Conservation (phyloP, 2,888 invertebrate genomes). For the Cheilosia grossa region DNA sequence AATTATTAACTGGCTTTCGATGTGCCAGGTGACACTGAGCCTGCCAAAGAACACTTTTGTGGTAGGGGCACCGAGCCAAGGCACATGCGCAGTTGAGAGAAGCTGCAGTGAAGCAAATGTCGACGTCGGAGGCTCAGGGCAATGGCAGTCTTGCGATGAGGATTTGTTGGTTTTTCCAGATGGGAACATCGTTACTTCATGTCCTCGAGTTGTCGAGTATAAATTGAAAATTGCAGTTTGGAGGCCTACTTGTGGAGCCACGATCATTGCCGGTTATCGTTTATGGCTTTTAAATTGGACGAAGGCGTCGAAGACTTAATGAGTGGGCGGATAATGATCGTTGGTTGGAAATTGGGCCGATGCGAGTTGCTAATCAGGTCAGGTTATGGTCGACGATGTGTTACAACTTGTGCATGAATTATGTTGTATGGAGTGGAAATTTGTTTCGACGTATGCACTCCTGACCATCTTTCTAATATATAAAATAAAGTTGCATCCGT, state of each 20-base stretch:
- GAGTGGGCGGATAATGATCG: slow-evolving; percentile 27
- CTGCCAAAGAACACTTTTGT: slow-evolving; percentile 31
- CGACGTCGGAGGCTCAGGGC: slow-evolving; percentile 4
- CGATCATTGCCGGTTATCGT: slow-evolving; percentile 33
- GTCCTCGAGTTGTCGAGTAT: slow-evolving; percentile 23
- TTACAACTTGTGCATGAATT: neutral
- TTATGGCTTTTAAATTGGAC: slow-evolving; percentile 44
- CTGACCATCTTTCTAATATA: no score
- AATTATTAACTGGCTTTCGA: slow-evolving; percentile 44
- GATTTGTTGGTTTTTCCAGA: slow-evolving; percentile 42
- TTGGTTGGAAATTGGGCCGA: slow-evolving; percentile 4
- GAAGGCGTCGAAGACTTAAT: slow-evolving; percentile 25
- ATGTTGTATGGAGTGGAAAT: neutral
- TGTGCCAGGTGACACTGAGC: slow-evolving; percentile 47
- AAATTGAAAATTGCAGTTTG: slow-evolving; percentile 34
- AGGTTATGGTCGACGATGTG: slow-evolving; percentile 1
- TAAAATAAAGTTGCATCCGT: no score
- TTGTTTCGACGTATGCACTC: no score
- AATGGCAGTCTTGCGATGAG: slow-evolving; percentile 7
- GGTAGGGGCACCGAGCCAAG: neutral
- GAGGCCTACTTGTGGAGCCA: slow-evolving; percentile 16
- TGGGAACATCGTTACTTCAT: slow-evolving; percentile 29
- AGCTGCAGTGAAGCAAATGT: neutral
- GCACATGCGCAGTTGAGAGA: slow-evolving; percentile 3
- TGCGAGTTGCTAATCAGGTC: slow-evolving; percentile 15